Conservation (phyloP, 2,113 vertebrate species). For the Xerus inauris region DNA sequence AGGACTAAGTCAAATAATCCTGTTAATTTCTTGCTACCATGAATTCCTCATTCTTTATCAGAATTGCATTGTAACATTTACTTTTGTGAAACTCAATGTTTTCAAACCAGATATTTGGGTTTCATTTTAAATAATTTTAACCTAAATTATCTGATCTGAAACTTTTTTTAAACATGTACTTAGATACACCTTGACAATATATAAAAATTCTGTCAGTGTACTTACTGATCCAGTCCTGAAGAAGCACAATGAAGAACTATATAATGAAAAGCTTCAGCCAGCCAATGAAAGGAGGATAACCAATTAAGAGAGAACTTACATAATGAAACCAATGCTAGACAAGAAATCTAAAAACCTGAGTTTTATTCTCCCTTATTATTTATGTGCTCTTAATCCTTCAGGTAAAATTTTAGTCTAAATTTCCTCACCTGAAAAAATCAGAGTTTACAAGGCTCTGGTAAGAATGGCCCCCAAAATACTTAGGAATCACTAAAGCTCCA, state of each 20-base stretch:
- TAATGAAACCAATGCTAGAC: neutral
- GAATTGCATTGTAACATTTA: neutral
- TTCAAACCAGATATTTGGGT: neutral
- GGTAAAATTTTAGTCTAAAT: neutral
- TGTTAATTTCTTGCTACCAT: neutral
- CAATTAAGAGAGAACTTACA: neutral
- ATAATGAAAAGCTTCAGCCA: neutral
- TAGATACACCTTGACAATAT: neutral
- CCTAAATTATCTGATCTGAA: neutral
- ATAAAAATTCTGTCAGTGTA: neutral
- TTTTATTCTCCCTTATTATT: neutral
- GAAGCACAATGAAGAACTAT: neutral
- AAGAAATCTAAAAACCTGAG: neutral
- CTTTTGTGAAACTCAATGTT: neutral
- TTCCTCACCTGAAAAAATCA: conserved; percentile 15
- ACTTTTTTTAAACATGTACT: neutral
- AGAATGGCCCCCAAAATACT: neutral
- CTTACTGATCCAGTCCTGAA: neutral
- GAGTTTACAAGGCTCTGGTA: neutral
- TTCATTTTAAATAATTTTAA: conserved; percentile 30
- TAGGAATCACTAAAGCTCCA: conserved; percentile 13
- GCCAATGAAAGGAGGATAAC: neutral
- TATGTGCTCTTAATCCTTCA: neutral
- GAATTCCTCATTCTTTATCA: neutral
- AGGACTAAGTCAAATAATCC: neutral